Percentiles rank a stretch among this genome's conserved stretches.
Conservation (phyloP, 2,797 vertebrate genomes). For the Forpus xanthops region DNA sequence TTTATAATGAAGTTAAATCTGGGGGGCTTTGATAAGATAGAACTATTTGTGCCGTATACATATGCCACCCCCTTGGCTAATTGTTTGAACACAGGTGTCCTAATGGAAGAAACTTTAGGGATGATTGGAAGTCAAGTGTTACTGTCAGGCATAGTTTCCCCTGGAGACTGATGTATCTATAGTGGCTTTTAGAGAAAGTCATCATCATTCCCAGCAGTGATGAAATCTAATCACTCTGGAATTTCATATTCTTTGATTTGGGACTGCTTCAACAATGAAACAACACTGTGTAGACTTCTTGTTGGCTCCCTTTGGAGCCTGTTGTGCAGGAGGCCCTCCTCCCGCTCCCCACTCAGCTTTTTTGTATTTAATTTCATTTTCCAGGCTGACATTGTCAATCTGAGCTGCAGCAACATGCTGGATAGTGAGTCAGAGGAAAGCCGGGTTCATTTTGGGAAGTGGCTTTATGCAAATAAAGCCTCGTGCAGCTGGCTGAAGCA, state of each 20-base stretch:
- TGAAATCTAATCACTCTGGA: background rate
- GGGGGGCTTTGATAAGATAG: background rate
- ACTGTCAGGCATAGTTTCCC: background rate
- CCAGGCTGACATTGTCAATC: constrained; percentile 76
- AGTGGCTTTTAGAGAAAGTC: background rate
- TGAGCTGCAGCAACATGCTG: constrained; percentile 69
- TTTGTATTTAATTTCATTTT: constrained; percentile 70
- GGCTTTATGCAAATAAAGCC: constrained; percentile 77
- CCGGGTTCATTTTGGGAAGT: constrained; percentile 74
- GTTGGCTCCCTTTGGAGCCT: background rate
- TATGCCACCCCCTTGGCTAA: background rate
- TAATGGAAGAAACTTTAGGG: background rate
- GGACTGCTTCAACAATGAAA: background rate
- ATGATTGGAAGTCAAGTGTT: background rate
- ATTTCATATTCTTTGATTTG: background rate
- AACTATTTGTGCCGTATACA: background rate
- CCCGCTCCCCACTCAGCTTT: constrained; percentile 37
- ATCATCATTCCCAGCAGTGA: background rate
- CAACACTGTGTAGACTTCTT: background rate
- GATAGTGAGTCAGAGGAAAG: constrained; percentile 57
- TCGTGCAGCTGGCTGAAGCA: constrained; percentile 22
- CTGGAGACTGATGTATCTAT: background rate
- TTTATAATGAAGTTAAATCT: background rate
- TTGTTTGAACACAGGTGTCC: background rate
- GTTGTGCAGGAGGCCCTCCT: background rate